Conservation (phyloP, 2,888 invertebrate genomes). For the Pseudoips prasinana region DNA sequence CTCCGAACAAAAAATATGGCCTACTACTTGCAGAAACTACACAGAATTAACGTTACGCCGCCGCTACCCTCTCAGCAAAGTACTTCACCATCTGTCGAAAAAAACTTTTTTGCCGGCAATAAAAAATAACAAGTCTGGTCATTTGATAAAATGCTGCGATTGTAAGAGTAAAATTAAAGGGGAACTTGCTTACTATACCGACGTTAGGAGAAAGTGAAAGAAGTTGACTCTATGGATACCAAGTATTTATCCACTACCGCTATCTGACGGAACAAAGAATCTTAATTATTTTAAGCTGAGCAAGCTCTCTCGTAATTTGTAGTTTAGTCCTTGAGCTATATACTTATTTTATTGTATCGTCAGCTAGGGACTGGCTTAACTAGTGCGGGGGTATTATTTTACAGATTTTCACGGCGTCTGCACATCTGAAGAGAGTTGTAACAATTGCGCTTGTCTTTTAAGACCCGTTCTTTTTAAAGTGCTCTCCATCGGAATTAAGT, state of each 20-base stretch:
- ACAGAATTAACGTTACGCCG: constrained; percentile 12
- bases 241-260: constrained; percentile 19
- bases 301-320: constrained; percentile 67
- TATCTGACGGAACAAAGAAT: constrained; percentile 64
- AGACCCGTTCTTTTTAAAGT: constrained; percentile 60
- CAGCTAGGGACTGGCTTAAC: constrained; percentile 60
- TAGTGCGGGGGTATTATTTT: constrained; percentile 64
- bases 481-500: constrained; percentile 63
- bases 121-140: constrained; percentile 31
- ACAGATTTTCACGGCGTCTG: constrained; percentile 68
- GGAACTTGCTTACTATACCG: constrained; percentile 22
- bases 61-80: constrained; percentile 25
- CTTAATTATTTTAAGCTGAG: constrained; percentile 77
- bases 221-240: constrained; percentile 8
- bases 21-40: too few relatives aligned
- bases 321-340: constrained; percentile 55
- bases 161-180: constrained; percentile 31
- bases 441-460: constrained; percentile 56
- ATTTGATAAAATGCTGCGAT: constrained; percentile 30
- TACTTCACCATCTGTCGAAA: constrained; percentile 35
- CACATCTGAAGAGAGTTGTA: constrained; percentile 51
- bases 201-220: constrained; percentile 23
- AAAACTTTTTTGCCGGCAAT: constrained; percentile 25
- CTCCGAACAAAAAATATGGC: constrained; percentile 21
- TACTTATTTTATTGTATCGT: constrained; percentile 74